Evolutionary conservation across 1,140 invertebrate species (phyloP), one percentile per base, ranked within the genome.

Genomic region (Epicauta chinensis): DNA sequence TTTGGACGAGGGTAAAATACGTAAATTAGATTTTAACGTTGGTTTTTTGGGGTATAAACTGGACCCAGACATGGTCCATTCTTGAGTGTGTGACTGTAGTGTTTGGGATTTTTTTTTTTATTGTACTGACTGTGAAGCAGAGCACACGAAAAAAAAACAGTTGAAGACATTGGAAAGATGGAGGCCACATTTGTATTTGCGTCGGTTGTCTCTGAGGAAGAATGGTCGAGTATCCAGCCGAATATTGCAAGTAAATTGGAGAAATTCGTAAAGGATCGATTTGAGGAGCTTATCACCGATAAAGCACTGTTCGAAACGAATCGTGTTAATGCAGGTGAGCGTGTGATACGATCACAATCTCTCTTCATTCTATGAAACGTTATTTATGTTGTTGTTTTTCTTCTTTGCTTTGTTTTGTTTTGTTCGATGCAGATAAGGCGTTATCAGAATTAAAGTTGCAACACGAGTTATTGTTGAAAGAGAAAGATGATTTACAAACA

Each of bases 271-370:
- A 79, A 78, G 30, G 71, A 77, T 51, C 79, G 80, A 68, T 81
- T 83, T 59, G 80, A 83, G 60, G 80, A 84, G 68, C 82, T 79
- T 36, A 73, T 85, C 32, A 83, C 81, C n/a, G 76, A 78, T 2
- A 84, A 84, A 73, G 83, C 82, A 3, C 70, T 84, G 13, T 77
- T 80, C 54, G 81, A 85, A 66, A 79, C 77, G 17, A 76, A 72
- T 46, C 77, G 76, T 63, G 73, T 74, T 46, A 77, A 75, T 67
- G 71, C 78, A 55, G 81, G 83, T 84, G 74, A 65, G 63, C 57
- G 23, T 49, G 45, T 55, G 34, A n/a, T n/a, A n/a, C n/a, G n/a
- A n/a, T n/a, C n/a, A n/a, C n/a, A n/a, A n/a, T n/a, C n/a, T n/a
- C n/a, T n/a, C n/a, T n/a, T n/a, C n/a, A n/a, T n/a, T n/a, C n/a